A percentile compares a stretch with the other conserved stretches of the same genome.
Conservation (phyloP, 92 coral and sea anemone species). For the Virgularia gustaviana region DNA sequence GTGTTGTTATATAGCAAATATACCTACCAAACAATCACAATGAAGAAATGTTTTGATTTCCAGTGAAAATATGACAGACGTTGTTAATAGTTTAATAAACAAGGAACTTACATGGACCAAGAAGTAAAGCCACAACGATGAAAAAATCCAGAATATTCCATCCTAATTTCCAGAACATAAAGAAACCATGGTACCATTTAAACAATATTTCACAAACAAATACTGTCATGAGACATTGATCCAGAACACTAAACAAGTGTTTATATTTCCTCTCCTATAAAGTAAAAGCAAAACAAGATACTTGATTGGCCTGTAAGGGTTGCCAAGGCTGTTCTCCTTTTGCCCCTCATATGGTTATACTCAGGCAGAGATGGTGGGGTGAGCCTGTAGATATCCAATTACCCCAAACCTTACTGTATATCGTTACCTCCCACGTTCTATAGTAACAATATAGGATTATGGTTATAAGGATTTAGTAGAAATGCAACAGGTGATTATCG, state of each 20-base stretch:
- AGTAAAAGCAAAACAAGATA: neutral
- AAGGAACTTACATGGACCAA: constrained; percentile 81
- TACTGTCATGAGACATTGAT: constrained; percentile 96
- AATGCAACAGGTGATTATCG: too few species aligned
- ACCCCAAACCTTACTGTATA: too few species aligned
- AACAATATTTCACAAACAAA: constrained; percentile 96
- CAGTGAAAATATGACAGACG: too few species aligned
- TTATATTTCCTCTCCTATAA: constrained; percentile 81
- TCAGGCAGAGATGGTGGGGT: neutral
- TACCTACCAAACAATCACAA: too few species aligned
- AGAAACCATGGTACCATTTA: constrained; percentile 98
- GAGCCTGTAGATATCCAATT: neutral
- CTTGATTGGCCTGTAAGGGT: neutral
- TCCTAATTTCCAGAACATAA: constrained; percentile 99
- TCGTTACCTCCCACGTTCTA: neutral
- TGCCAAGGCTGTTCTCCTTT: neutral
- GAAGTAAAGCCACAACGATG: constrained; percentile 86
- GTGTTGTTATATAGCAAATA: too few species aligned
- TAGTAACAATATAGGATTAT: too few species aligned
- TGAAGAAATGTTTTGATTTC: too few species aligned
- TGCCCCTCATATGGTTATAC: neutral
- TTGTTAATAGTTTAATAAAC: too few species aligned
- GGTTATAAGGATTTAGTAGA: too few species aligned
- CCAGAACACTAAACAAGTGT: constrained; percentile 86
- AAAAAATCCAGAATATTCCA: constrained; percentile 97